A percentile compares a stretch with the other conserved stretches of the same genome.
Conservation (phyloP, 2,797 vertebrate species). For the Gymnopithys bicolor region DNA sequence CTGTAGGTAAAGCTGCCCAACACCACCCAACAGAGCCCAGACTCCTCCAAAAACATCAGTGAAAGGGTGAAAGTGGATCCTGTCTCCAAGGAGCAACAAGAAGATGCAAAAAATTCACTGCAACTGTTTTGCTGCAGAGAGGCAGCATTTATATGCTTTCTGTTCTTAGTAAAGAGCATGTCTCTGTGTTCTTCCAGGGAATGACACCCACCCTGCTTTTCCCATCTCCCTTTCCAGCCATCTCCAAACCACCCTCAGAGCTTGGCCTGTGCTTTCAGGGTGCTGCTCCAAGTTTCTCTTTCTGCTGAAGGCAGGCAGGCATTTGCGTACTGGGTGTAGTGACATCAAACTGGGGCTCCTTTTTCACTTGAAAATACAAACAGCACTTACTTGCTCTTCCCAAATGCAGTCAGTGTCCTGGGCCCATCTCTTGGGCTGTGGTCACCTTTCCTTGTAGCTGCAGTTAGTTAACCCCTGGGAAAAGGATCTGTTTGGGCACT, state of each 20-base stretch:
- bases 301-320: not conserved
- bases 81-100: not conserved
- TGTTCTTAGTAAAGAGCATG: not conserved
- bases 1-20: not conserved
- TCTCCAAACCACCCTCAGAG: not conserved
- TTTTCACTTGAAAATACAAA: not conserved
- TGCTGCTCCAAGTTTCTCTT: not conserved
- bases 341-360: not conserved
- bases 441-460: not conserved
- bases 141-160: not conserved
- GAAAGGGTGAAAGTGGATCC: not conserved
- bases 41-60: not conserved
- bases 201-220: not conserved
- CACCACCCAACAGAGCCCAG: not conserved
- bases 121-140: not conserved
- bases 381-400: not conserved
- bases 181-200: not conserved
- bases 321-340: not conserved
- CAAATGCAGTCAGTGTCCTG: fast-evolving
- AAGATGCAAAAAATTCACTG: not conserved
- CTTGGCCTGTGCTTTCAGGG: not conserved
- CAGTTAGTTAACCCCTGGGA: not conserved
- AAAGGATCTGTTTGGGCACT: fast-evolving
- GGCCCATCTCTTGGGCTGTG: not conserved
- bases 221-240: not conserved